Conservation (phyloP, 2,888 invertebrate genomes). For the Spilosoma lubricipeda region DNA sequence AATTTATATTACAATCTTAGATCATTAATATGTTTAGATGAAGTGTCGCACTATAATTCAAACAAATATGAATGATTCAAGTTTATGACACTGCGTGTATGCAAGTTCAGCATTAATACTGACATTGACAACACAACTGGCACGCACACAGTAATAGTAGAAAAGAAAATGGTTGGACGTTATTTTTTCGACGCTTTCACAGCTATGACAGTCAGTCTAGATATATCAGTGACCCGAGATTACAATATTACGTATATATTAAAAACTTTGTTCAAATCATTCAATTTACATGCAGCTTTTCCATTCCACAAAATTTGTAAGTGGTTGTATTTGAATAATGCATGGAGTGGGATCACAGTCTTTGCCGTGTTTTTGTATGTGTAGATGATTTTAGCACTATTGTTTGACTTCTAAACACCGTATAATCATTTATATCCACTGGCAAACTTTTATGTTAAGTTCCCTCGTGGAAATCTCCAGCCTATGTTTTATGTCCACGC, state of each 20-base stretch:
- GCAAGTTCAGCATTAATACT: not conserved
- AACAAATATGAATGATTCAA: not conserved
- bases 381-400: slow-evolving; percentile 1
- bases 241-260: not conserved
- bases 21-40: not conserved
- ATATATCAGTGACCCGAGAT: not conserved
- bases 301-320: slow-evolving; percentile 72
- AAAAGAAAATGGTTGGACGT: not conserved
- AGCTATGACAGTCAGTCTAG: not conserved
- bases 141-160: not conserved
- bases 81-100: too few species aligned
- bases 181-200: not conserved
- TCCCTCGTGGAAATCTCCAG: not conserved
- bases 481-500: not conserved
- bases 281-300: slow-evolving; percentile 73
- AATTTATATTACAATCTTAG: not conserved
- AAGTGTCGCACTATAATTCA: not conserved
- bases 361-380: slow-evolving; percentile 4
- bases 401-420: not conserved
- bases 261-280: slow-evolving; percentile 7
- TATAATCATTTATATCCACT: not conserved
- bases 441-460: not conserved
- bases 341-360: slow-evolving; percentile 22
- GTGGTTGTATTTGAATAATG: slow-evolving; percentile 53
- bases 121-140: not conserved